These are phyloP conservation scores for Liparis tanakae DNA, from an alignment of 2,797 vertebrate species.

Conservation along the genomic window DNA sequence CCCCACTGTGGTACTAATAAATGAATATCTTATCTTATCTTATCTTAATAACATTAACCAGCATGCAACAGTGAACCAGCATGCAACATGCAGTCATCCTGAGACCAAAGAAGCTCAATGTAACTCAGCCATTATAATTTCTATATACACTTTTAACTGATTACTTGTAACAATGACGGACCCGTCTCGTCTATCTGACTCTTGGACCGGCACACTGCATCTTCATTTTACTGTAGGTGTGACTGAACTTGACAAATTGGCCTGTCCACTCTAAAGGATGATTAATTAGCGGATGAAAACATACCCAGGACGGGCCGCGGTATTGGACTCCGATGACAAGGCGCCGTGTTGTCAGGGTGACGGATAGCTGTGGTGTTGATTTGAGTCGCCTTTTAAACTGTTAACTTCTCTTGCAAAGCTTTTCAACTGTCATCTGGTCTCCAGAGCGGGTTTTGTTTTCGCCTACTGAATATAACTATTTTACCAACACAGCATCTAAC, in stretches of 20 bases:
- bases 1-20: too few species aligned
- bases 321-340: slow-evolving; percentile 39
- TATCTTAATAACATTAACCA: neutral
- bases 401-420: neutral
- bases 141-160: neutral
- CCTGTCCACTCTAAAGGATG: slow-evolving; percentile 28
- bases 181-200: slow-evolving; percentile 5
- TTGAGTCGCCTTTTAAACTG: slow-evolving; percentile 13
- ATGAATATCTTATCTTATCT: too few species aligned
- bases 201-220: neutral
- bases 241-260: slow-evolving; percentile 33
- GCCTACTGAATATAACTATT: neutral
- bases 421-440: neutral
- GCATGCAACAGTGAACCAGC: neutral
- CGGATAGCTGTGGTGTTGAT: slow-evolving; percentile 13
- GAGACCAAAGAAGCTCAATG: neutral
- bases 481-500: neutral
- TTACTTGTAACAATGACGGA: slow-evolving; percentile 26
- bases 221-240: slow-evolving; percentile 4
- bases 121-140: neutral
- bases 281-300: slow-evolving; percentile 39
- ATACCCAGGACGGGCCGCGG: slow-evolving; percentile 1
- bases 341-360: slow-evolving; percentile 26
- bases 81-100: neutral
- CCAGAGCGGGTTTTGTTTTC: slow-evolving; percentile 3